These are phyloP conservation scores for Umimayanthus kanabou DNA, from an alignment of 92 coral and sea anemone species.

Conservation along the genomic window DNA sequence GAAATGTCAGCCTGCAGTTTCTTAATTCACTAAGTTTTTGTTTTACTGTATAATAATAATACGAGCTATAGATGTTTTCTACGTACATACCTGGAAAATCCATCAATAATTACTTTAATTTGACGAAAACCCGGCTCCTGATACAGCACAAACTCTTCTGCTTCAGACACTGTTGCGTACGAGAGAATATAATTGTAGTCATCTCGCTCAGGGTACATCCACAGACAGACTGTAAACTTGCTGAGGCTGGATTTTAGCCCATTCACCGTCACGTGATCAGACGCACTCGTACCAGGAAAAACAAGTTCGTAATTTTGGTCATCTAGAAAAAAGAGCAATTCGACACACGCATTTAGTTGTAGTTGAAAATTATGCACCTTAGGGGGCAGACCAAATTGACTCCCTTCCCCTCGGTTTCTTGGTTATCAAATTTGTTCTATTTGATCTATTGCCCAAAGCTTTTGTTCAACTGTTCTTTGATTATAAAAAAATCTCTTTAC, in stretches of 20 bases:
- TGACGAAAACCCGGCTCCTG: background rate
- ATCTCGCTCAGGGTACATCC: constrained; percentile 5
- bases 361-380: too few relatives aligned
- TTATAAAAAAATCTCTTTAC: too few relatives aligned
- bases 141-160: background rate
- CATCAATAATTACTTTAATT: background rate
- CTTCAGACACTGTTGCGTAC: background rate
- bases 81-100: background rate
- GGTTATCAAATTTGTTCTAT: too few relatives aligned
- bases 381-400: too few relatives aligned
- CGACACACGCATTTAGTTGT: too few relatives aligned
- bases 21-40: too few relatives aligned
- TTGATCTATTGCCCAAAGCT: too few relatives aligned
- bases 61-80: too few relatives aligned
- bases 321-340: background rate
- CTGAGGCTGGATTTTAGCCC: background rate
- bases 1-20: too few relatives aligned
- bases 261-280: background rate
- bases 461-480: too few relatives aligned
- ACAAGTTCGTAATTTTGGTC: background rate
- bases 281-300: background rate
- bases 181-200: background rate
- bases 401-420: too few relatives aligned
- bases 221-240: background rate
- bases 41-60: background rate